These are phyloP conservation scores for Cerceris ruficornis DNA, from an alignment of 2,888 invertebrate genomes.

Conservation along the genomic window DNA sequence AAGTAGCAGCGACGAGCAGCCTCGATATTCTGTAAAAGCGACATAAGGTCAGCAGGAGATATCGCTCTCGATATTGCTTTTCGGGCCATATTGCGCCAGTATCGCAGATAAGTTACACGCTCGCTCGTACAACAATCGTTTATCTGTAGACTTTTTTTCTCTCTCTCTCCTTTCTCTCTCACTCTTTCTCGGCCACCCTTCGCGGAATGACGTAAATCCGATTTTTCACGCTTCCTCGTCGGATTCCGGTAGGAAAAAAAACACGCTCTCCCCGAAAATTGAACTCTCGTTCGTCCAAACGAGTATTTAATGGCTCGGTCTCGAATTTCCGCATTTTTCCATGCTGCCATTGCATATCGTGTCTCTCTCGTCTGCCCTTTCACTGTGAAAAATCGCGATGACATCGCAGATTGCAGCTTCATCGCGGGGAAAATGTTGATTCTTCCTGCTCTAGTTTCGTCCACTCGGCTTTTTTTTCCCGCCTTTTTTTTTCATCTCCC, in stretches of 20 bases:
- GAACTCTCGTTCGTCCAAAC: slow-evolving; percentile 32
- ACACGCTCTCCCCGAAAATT: neutral
- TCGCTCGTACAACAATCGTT: slow-evolving; percentile 32
- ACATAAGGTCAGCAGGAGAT: slow-evolving; percentile 58
- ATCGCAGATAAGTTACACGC: slow-evolving; percentile 43
- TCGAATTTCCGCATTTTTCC: slow-evolving; percentile 21
- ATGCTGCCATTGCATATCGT: neutral
- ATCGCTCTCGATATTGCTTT: slow-evolving; percentile 51
- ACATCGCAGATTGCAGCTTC: slow-evolving; percentile 43
- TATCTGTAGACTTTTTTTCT: slow-evolving; percentile 29
- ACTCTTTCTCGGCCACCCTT: neutral
- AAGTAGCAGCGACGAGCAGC: slow-evolving; percentile 7
- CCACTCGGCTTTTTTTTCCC: neutral
- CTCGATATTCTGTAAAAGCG: slow-evolving; percentile 44
- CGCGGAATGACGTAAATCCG: slow-evolving; percentile 1
- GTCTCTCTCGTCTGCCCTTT: slow-evolving; percentile 12
- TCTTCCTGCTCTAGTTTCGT: slow-evolving; percentile 29
- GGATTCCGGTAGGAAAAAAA: slow-evolving; percentile 22
- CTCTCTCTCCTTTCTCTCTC: too few species aligned
- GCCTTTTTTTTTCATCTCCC: neutral
- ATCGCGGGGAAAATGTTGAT: slow-evolving; percentile 26
- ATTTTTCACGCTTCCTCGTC: slow-evolving; percentile 49
- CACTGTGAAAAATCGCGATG: slow-evolving; percentile 51
- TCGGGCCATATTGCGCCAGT: slow-evolving; percentile 58
- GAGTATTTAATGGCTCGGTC: slow-evolving; percentile 52